Percentiles rank a stretch among this genome's conserved stretches.
phyloP scores from a whole-genome alignment of 2,888 invertebrate genomes.

The Lochmaea capreae region DNA sequence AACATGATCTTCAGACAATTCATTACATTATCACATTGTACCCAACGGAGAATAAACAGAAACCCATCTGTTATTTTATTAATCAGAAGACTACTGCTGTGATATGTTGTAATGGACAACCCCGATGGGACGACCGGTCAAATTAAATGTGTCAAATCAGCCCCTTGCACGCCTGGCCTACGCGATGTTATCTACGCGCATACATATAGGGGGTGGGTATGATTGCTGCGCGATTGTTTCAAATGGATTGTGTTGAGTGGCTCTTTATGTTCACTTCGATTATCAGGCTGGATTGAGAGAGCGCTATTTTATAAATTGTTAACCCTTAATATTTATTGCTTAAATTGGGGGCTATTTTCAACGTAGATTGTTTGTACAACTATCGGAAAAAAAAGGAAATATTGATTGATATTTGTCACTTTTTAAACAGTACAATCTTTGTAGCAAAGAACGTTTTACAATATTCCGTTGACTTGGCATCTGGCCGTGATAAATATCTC shows the following conservation, averaged over 20 bases:
- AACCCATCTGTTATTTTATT: conserved; percentile 58
- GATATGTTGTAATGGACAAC: conserved; percentile 53
- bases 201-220: conserved; percentile 58
- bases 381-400: background rate
- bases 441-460: no score
- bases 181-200: conserved; percentile 58
- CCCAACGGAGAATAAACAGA: conserved; percentile 43
- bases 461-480: no score
- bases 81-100: conserved; percentile 53
- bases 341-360: conserved; percentile 1
- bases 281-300: conserved; percentile 48
- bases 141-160: conserved; percentile 62
- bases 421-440: no score
- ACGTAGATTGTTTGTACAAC: background rate
- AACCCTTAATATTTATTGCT: conserved; percentile 37
- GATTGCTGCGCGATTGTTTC: conserved; percentile 63
- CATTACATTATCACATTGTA: conserved; percentile 41
- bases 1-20: conserved; percentile 27
- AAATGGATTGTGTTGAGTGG: conserved; percentile 58
- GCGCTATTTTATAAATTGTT: conserved; percentile 44
- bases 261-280: conserved; percentile 54
- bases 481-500: no score
- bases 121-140: conserved; percentile 57
- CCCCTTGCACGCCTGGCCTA: conserved; percentile 57
- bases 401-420: no score